Evolutionary conservation across 2,797 vertebrate species (phyloP), one percentile per base, ranked within the genome.

Genomic region (Spheniscus humboldti): DNA sequence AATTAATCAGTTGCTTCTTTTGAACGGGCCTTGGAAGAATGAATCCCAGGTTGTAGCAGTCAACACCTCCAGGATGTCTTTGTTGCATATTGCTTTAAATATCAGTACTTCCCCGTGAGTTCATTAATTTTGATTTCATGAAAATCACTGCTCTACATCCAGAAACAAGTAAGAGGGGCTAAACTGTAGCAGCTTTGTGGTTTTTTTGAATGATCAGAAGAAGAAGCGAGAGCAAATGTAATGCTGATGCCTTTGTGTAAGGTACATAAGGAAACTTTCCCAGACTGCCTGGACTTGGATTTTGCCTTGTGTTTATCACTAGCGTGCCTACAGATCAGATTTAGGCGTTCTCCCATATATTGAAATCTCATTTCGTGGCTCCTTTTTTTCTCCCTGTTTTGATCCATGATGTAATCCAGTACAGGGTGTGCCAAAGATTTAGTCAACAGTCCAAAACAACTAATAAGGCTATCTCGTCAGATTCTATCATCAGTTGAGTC

Each of bases 1-100:
- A 74, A 87, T 92, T 76, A 86, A 92, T 97, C 93, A 81, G 27
- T 68, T 84, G 45, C 53, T 96, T 83, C 81, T 93, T 97, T 98
- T 96, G 87, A 97, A 97, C 19, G 35, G 39, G 47, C 83, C 33
- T 81, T 93, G 56, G 74, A 71, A 90, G 90, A 94, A 53, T 57
- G 82, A 92, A 55, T 90, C 62, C 52, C 43, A 76, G 27, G 45
- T 55, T 96, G 69, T 59, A 92, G 24, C 39, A 62, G 48, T 90
- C 92, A 90, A 80, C 62, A 74, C 35, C 45, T 93, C 63, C 45
- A 77, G 80, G 59, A 89, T 52, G 45, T 81, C 64, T 71, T 90
- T 71, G 64, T n/a, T 88, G 59, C 52, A 13, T 22, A 16, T 50
- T 43, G 23, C 71, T 96, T 95, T 92, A 92, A 94, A 57, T 64